Base-by-base conservation (phyloP, 1,140 invertebrate species). In the Magallana angulata region DNA sequence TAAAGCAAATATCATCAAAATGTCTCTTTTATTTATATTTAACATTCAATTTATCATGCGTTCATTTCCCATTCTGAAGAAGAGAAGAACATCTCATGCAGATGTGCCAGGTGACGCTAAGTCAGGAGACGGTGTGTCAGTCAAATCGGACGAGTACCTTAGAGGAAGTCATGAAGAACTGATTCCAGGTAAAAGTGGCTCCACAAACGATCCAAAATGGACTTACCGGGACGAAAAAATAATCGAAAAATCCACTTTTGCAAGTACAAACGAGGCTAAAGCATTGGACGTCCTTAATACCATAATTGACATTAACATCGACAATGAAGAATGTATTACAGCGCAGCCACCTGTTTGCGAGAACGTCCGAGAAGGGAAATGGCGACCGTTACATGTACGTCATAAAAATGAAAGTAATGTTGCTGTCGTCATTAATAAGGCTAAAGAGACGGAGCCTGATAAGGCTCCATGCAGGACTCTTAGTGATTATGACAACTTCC, bases 401-500 rank as follows among this genome's bases (percentile, higher is more conserved):
- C 60, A n/a, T 62, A n/a, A n/a, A n/a, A 71, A 71, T 30, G 18
- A 24, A 9, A 30, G 36, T 7, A 71, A 30, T 71, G 68, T 71
- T 7, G 7, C 68, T 71, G 68, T 30, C 12, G 18, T 71, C n/a
- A 71, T 9, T 71, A 11, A 8, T 11, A 24, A 71, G 18, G 68
- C 7, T 24, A 71, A 24, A 30, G 18, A 71, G 11, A 71, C 6
- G 0, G 18, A 71, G 6, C 24, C 24, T 2, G 18, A 18, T 71
- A 30, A 11, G 11, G 3, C 24, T 12, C 24, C 36, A 11, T 24
- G 18, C 36, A 18, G 68, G 68, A 36, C 68, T 24, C 11, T 71
- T 9, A 71, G 68, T 71, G 68, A 71, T 30, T 71, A 71, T 30
- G 68, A 71, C 68, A 71, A 71, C 12, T 18, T 71, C 24, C 68